phyloP scores from a whole-genome alignment of 2,888 invertebrate genomes.

The Drosophila conformis region DNA sequence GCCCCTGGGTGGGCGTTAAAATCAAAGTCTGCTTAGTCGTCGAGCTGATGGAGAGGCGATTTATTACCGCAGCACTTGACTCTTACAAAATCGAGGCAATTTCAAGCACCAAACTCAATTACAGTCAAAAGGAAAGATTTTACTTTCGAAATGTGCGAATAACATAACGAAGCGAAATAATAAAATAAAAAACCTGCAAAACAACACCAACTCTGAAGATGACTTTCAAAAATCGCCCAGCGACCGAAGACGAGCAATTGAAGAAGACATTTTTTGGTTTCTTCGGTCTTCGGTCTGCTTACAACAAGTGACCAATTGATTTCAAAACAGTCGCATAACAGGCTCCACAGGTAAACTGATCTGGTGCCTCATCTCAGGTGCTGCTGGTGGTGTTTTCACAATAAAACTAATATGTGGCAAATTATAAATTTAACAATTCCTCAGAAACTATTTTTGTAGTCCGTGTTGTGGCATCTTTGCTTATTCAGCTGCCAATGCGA shows the following conservation, averaged over 20 bases:
- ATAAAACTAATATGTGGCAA: constrained; percentile 12
- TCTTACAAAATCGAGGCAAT: constrained; percentile 37
- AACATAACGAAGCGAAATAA: neutral
- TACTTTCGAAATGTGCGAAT: constrained; percentile 53
- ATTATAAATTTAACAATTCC: neutral
- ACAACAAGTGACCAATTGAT: constrained; percentile 20
- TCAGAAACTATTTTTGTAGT: neutral
- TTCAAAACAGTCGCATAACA: constrained; percentile 11
- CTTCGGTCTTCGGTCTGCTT: constrained; percentile 3
- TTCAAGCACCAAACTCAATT: constrained; percentile 42
- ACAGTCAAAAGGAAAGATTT: constrained; percentile 37
- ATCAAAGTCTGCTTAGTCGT: constrained; percentile 35
- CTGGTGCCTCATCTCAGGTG: neutral
- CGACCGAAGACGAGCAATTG: constrained; percentile 1
- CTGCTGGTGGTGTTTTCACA: constrained; percentile 6
- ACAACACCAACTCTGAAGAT: constrained; percentile 26
- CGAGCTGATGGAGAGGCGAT: constrained; percentile 50
- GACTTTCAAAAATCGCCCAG: constrained; percentile 49
- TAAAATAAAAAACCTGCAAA: constrained; percentile 17
- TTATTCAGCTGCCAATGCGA: constrained; percentile 9
- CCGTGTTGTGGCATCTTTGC: neutral
- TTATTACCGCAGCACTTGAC: constrained; percentile 44
- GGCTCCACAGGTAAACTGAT: constrained; percentile 13
- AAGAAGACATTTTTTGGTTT: constrained; percentile 19
- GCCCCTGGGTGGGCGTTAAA: constrained; percentile 23